These are phyloP conservation scores for Benthosema pterotum DNA, from an alignment of 2,797 vertebrate genomes.

Conservation along the genomic window DNA sequence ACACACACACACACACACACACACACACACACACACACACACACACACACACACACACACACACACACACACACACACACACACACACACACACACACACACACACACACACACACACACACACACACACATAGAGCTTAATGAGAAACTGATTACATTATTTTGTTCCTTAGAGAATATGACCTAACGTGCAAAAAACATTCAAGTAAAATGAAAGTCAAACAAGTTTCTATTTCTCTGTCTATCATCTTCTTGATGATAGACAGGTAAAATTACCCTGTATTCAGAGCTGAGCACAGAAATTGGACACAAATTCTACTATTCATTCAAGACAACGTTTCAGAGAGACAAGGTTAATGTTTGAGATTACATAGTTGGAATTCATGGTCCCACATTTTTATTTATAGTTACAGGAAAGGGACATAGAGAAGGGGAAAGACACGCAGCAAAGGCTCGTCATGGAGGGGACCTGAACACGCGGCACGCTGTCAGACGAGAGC, in stretches of 20 bases:
- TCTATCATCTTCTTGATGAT: constrained; percentile 1
- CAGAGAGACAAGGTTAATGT: constrained; percentile 26
- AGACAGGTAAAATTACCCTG: background rate
- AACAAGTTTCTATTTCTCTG: constrained; percentile 16
- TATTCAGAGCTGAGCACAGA: no score
- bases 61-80: no score
- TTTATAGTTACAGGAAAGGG: no score
- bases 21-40: no score
- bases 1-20: no score
- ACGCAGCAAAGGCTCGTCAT: no score
- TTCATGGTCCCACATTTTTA: constrained; percentile 28
- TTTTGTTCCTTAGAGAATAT: constrained; percentile 28
- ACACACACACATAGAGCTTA: constrained; percentile 27
- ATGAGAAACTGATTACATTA: constrained; percentile 21
- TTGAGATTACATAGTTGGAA: constrained; percentile 28
- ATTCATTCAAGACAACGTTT: constrained; percentile 22
- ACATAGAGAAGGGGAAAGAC: no score
- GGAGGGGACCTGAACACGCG: no score
- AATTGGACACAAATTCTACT: no score
- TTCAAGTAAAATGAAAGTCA: constrained; percentile 17
- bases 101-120: no score
- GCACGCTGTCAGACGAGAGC: no score
- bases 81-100: background rate
- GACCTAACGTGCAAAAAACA: constrained; percentile 40
- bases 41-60: no score